Percentiles rank a stretch among this genome's conserved stretches.
Conservation (phyloP, 2,888 invertebrate species). For the Ennomos erosarius region DNA sequence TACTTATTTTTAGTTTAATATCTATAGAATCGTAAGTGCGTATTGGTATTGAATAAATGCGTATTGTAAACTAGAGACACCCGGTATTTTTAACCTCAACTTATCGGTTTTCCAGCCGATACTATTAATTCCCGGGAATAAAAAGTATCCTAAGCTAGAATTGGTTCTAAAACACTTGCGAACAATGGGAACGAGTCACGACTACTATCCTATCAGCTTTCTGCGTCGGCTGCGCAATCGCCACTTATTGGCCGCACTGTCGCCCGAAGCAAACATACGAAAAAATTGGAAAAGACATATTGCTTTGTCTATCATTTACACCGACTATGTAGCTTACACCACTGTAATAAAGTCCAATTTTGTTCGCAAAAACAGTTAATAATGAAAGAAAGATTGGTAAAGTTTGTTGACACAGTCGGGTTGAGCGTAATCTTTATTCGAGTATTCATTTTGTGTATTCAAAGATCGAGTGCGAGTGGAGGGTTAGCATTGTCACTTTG, state of each 20-base stretch:
- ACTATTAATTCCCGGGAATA: no score
- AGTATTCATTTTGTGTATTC: conserved; percentile 56
- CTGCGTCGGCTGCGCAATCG: conserved; percentile 18
- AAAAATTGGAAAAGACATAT: conserved; percentile 38
- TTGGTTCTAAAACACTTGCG: not conserved
- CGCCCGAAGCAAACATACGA: conserved; percentile 35
- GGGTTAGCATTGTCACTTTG: conserved; percentile 33
- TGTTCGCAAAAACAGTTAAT: conserved; percentile 28
- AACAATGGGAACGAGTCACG: not conserved
- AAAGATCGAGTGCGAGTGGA: conserved; percentile 28
- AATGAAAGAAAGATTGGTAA: conserved; percentile 62
- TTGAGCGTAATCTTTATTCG: conserved; percentile 62
- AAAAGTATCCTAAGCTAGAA: no score
- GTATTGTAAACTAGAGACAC: no score
- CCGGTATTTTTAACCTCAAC: no score
- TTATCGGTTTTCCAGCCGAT: no score
- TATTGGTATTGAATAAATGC: no score
- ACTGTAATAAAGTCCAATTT: conserved; percentile 15
- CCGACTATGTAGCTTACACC: conserved; percentile 9
- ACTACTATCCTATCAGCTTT: conserved; percentile 3
- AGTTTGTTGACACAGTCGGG: conserved; percentile 62
- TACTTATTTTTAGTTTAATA: no score
- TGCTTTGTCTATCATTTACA: conserved; percentile 19
- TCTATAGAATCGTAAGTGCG: no score
- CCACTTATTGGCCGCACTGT: conserved; percentile 31